Conservation (phyloP, 1,140 invertebrate genomes). For the Pseudobourletiella spinata region DNA sequence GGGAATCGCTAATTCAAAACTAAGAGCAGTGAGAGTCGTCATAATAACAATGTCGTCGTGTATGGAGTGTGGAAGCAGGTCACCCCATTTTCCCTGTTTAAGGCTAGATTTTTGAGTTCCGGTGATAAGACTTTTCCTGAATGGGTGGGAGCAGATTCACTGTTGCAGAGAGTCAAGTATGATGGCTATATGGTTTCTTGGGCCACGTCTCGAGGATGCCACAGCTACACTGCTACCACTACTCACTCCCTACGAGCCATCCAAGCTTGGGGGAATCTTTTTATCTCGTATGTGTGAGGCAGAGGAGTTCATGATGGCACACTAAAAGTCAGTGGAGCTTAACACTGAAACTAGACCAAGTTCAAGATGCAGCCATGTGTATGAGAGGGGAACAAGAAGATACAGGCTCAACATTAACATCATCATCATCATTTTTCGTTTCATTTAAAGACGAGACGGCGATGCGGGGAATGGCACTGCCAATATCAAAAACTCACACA, state of each 20-base stretch:
- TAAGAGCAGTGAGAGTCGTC: too few relatives aligned
- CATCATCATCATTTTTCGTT: too few relatives aligned
- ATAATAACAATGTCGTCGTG: not conserved
- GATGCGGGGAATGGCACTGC: not conserved
- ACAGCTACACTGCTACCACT: too few relatives aligned
- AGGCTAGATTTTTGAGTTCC: conserved; percentile 11
- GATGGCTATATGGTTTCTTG: too few relatives aligned
- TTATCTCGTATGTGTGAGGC: too few relatives aligned
- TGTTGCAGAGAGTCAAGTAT: conserved; percentile 1
- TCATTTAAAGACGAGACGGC: conserved; percentile 5
- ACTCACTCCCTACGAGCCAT: too few relatives aligned
- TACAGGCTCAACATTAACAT: too few relatives aligned
- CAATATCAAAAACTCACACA: conserved; percentile 6
- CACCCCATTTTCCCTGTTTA: conserved; percentile 22
- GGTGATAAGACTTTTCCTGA: conserved; percentile 3
- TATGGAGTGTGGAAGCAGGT: conserved; percentile 17
- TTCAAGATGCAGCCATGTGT: conserved; percentile 13
- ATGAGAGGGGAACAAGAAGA: not conserved
- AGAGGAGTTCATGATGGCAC: conserved; percentile 1
- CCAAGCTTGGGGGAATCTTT: too few relatives aligned
- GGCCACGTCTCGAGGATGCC: too few relatives aligned
- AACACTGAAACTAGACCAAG: conserved; percentile 27
- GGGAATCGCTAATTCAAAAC: too few relatives aligned
- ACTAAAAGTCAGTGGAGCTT: conserved; percentile 18
- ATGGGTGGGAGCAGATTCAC: not conserved